Percentiles rank a stretch among this genome's conserved stretches.
Evolutionary conservation across 2,888 invertebrate species (phyloP).

Genomic region (Chloromyia formosa): DNA sequence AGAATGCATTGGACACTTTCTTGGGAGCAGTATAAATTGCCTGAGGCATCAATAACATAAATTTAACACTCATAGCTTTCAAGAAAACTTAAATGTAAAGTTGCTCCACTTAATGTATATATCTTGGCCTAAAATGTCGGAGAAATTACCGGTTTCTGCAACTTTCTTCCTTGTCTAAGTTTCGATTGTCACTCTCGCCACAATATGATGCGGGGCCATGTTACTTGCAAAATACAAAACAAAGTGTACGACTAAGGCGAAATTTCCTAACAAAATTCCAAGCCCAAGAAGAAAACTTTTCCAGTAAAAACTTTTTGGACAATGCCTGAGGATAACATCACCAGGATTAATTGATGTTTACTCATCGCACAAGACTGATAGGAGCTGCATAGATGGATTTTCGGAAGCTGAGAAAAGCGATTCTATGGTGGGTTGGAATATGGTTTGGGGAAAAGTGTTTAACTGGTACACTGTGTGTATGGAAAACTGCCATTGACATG

Average conservation of each 20-base stretch:
- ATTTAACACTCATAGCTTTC: constrained; percentile 11
- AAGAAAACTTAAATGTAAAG: not conserved
- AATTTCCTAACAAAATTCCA: constrained; percentile 11
- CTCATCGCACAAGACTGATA: constrained; percentile 41
- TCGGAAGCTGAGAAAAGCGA: not conserved
- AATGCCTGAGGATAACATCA: constrained; percentile 36
- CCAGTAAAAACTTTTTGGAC: constrained; percentile 40
- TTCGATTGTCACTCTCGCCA: constrained; percentile 30
- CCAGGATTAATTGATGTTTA: constrained; percentile 43
- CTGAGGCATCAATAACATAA: constrained; percentile 27
- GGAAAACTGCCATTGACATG: too few relatives aligned
- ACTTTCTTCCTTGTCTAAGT: constrained; percentile 25
- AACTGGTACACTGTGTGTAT: not conserved
- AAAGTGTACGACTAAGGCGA: not conserved
- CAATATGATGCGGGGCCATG: not conserved
- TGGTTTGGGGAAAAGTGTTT: not conserved
- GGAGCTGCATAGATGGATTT: constrained; percentile 12
- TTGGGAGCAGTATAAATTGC: not conserved
- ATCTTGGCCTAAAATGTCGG: not conserved
- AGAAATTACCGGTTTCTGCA: constrained; percentile 27
- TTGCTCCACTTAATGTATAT: constrained; percentile 5
- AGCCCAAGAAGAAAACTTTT: constrained; percentile 28
- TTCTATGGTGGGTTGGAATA: not conserved
- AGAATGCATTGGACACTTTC: not conserved
- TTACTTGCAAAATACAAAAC: constrained; percentile 18